Base-by-base conservation (phyloP, 2,797 vertebrate genomes). In the Pseudotriccus pelzelni region DNA sequence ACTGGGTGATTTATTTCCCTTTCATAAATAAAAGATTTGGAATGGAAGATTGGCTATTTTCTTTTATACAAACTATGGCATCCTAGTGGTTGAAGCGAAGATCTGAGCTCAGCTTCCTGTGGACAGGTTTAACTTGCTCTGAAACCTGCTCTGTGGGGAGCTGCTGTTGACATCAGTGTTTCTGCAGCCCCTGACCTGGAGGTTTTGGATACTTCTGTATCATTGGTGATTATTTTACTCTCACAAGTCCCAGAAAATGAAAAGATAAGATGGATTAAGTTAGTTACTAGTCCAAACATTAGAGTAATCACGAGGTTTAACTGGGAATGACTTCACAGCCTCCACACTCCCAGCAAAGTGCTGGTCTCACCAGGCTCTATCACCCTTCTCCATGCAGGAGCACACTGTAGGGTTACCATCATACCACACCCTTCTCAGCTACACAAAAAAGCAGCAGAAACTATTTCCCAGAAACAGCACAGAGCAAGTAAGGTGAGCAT, bases 21-120 rank as follows among this genome's bases (percentile, higher is more conserved):
- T 96, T 88, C 90, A 96, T 96, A 96, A 97, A 96, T 87, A 96
- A 95, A 90, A 93, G 84, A 97, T 97, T 95, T 88, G 75, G 32
- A 83, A 85, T 93, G 94, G 93, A 96, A 90, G 87, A 92, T 91
- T 78, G 81, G 47, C 55, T 94, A 70, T 89, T 93, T 96, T 96
- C 79, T 91, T 95, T 95, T 68, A 87, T 39, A 94, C 78, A 93
- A 82, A 70, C 78, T 75, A 89, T 94, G 90, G 81, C 49, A 82
- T 70, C 20, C 87, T 85, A 85, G 84, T 10, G 13, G 60, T 39
- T 68, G 92, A 92, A 95, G 67, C 1, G 0, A 73, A 94, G 46
- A 52, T 91, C 84, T 91, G 70, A 43, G 27, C 59, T 86, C 67
- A 84, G 70, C 63, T 93, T 86, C 84, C 69, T 77, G 60, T 20